Evolutionary conservation across 2,797 vertebrate species (phyloP), one percentile per base, ranked within the genome.

Genomic region (Sebastes aleutianus): DNA sequence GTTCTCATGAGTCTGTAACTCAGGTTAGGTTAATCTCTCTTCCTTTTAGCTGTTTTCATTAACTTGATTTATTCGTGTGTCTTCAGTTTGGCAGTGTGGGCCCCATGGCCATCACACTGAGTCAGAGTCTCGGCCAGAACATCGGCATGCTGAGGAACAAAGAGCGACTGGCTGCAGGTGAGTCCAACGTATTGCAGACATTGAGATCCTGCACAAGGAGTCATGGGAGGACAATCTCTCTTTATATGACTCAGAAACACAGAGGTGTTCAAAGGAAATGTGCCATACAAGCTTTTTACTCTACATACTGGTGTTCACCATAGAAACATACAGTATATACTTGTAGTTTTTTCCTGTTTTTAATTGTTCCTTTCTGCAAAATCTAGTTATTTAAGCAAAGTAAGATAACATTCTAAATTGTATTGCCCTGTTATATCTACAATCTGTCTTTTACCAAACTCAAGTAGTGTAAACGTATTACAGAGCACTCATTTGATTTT

Each of bases 61-160:
- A 18, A 29, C 63, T 57, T 79, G 9, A 68, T 78, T 29, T 56
- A n/a, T 70, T 1, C 83, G 14, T 85, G 14, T 56, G 43, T 82
- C 26, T n/a, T 70, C 36, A 99, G 98, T 98, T 96, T 27, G 98
- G 98, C 80, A 98, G 96, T 6, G 96, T 98, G 85, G 97, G 96
- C 0, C 96, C 96, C 39, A 97, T 99, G 98, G 98, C 97, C 1
- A 97, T 99, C 94, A 98, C 98, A 0, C 85, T 99, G 89, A 96
- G 96, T 22, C 98, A 99, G 96, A 99, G 96, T 0, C 95, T 99
- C 70, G 98, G 98, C 20, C 98, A 99, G 95, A 99, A 99, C 91
- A 94, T 99, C 76, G 98, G 98, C 80, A 99, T 99, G 98, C 97
- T 98, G 95, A 97, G 97, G 95, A 98, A 97, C 90, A 98, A 97